Evolutionary conservation across 2,113 vertebrate species (phyloP).

Genomic region (Tetrax tetrax): DNA sequence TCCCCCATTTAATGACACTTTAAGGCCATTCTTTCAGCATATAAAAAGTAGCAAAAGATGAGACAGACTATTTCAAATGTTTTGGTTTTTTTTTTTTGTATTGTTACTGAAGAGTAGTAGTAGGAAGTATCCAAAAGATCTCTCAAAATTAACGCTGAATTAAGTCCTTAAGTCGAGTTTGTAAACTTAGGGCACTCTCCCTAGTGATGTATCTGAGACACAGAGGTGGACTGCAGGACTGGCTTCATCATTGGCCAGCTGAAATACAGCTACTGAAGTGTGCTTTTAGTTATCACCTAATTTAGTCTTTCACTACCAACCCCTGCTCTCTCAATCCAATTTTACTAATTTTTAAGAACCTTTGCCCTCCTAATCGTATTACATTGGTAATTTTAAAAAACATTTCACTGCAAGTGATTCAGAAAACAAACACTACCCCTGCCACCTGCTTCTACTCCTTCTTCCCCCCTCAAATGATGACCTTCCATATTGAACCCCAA

Average conservation of each 20-base stretch:
- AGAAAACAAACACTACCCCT: not conserved
- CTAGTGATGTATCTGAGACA: not conserved
- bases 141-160: not conserved
- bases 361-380: not conserved
- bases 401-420: not conserved
- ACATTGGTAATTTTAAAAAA: not conserved
- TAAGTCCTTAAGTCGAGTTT: not conserved
- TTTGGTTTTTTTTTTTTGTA: not conserved
- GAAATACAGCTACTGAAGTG: not conserved
- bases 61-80: not conserved
- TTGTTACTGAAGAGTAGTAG: not conserved
- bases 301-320: not conserved
- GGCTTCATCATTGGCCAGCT: not conserved
- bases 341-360: slow-evolving; percentile 13
- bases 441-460: not conserved
- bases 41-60: not conserved
- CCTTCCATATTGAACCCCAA: not conserved
- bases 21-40: not conserved
- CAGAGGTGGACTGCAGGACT: not conserved
- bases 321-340: slow-evolving; percentile 1
- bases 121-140: not conserved
- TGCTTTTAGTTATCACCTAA: not conserved
- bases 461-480: not conserved
- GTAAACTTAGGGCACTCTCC: not conserved
- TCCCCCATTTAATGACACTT: not conserved